phyloP scores from a whole-genome alignment of 2,113 vertebrate genomes.

The Cyprinus carpio region DNA sequence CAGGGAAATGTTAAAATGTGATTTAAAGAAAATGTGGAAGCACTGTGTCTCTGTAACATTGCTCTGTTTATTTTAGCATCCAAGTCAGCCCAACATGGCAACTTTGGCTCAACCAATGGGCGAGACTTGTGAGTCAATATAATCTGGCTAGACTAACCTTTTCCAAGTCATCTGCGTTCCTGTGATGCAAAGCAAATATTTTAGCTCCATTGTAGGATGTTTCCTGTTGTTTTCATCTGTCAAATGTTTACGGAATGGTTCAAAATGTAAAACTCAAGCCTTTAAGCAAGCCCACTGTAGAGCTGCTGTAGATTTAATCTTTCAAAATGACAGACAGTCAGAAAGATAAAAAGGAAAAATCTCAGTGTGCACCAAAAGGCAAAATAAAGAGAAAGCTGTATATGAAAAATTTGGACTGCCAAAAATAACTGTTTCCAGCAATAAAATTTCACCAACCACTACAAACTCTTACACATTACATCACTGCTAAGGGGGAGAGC shows the following conservation, averaged over 20 bases:
- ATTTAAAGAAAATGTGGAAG: neutral
- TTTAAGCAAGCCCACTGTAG: neutral
- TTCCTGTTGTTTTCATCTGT: neutral
- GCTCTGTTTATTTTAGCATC: neutral
- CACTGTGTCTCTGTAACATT: neutral
- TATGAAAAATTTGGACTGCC: neutral
- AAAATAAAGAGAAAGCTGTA: neutral
- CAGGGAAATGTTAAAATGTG: neutral
- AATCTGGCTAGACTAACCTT: neutral
- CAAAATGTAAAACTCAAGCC: constrained; percentile 7
- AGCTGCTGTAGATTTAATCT: constrained; percentile 9
- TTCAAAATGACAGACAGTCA: constrained; percentile 1
- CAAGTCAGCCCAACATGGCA: neutral
- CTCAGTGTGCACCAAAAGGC: constrained; percentile 9
- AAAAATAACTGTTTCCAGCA: neutral
- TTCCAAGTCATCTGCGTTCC: neutral
- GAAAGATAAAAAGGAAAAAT: neutral
- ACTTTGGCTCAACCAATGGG: neutral
- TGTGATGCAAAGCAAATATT: neutral
- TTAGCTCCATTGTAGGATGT: neutral
- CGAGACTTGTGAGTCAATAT: neutral
- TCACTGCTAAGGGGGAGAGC: neutral
- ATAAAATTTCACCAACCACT: neutral
- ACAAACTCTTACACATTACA: neutral
- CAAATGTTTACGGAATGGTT: constrained; percentile 11